Evolutionary conservation across 2,797 vertebrate species (phyloP).

Genomic region (Nyctibius grandis): DNA sequence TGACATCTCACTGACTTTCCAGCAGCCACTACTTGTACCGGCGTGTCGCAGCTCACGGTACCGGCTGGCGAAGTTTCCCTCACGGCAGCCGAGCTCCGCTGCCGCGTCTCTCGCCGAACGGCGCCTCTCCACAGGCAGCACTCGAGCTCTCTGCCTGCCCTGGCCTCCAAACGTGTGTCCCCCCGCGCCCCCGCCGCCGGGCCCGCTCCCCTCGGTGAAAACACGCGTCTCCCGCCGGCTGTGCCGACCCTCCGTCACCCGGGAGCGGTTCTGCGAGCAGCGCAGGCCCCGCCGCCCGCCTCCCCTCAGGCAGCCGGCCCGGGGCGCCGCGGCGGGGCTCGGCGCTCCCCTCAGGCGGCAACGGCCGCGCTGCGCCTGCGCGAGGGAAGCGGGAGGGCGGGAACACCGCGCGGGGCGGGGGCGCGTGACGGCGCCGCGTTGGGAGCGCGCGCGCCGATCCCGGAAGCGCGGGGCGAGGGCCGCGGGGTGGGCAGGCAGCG

Average conservation of each 20-base stretch:
- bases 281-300: no score
- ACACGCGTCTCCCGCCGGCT: no score
- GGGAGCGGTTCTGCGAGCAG: fast-evolving
- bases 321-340: no score
- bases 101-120: fast-evolving
- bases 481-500: neutral
- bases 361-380: neutral
- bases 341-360: neutral
- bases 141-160: fast-evolving
- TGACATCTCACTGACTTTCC: neutral
- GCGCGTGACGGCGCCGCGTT: neutral
- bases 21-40: fast-evolving
- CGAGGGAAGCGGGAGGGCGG: neutral
- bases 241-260: no score
- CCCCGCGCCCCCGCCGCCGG: no score
- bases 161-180: neutral
- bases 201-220: no score
- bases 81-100: fast-evolving
- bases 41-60: fast-evolving
- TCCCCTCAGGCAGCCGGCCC: fast-evolving
- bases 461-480: neutral
- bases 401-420: neutral
- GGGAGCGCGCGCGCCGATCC: neutral
- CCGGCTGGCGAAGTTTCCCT: neutral
- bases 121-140: neutral